Evolutionary conservation across 2,797 vertebrate species (phyloP).

Genomic region (Sylvilagus floridanus): DNA sequence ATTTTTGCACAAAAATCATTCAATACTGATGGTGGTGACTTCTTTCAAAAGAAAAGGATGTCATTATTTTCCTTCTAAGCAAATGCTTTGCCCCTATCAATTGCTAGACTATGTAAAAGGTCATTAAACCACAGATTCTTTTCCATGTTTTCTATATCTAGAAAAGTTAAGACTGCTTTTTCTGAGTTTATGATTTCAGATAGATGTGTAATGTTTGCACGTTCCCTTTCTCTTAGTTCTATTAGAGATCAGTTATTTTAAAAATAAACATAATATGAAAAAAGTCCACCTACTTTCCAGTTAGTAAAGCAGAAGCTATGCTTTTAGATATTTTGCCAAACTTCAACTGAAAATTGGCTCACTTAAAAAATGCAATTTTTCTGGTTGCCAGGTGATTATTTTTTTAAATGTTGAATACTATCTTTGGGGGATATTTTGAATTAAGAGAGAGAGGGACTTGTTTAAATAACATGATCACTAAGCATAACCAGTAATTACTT

Average conservation of each 20-base stretch:
- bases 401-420: not conserved
- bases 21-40: not conserved
- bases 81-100: not conserved
- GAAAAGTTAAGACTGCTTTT: not conserved
- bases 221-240: not conserved
- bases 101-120: not conserved
- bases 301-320: conserved; percentile 5
- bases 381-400: not conserved
- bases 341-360: conserved; percentile 47
- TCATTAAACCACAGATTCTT: not conserved
- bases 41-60: not conserved
- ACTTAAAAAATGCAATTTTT: conserved; percentile 25
- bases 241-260: conserved; percentile 2
- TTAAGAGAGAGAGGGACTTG: not conserved
- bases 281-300: not conserved
- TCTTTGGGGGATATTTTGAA: conserved; percentile 55
- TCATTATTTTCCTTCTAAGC: not conserved
- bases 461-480: conserved; percentile 53
- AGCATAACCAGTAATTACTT: conserved; percentile 65
- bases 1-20: not conserved
- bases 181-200: not conserved
- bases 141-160: not conserved
- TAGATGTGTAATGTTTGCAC: not conserved
- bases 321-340: conserved; percentile 48
- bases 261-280: conserved; percentile 66